Evolutionary conservation across 1,140 invertebrate genomes (phyloP).

Genomic region (Microplitis mediator): DNA sequence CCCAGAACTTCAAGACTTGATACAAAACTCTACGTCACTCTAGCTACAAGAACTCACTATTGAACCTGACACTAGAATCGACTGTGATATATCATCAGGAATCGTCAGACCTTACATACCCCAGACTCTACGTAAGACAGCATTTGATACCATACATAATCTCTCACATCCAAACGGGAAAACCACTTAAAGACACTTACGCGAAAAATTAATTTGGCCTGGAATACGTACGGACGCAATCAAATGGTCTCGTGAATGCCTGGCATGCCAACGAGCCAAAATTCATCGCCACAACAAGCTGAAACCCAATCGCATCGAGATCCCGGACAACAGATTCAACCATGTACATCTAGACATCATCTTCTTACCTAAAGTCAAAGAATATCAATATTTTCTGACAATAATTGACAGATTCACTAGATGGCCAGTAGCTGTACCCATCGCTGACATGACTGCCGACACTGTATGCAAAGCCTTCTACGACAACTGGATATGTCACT

Average conservation of each 20-base stretch:
- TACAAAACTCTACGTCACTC: conserved; percentile 19
- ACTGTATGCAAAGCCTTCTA: too few species aligned
- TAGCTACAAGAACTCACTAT: conserved; percentile 5
- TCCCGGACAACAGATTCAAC: too few species aligned
- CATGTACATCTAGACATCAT: too few species aligned
- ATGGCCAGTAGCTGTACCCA: too few species aligned
- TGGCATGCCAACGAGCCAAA: conserved; percentile 31
- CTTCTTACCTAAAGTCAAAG: too few species aligned
- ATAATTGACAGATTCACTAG: too few species aligned
- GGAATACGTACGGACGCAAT: conserved; percentile 35
- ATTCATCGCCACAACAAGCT: not conserved
- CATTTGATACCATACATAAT: conserved; percentile 40
- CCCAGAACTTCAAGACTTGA: too few species aligned
- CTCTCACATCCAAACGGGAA: conserved; percentile 40
- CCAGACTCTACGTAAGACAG: conserved; percentile 25
- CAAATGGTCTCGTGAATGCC: conserved; percentile 37
- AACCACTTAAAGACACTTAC: conserved; percentile 29
- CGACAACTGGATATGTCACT: too few species aligned
- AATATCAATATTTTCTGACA: too few species aligned
- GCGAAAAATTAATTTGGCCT: conserved; percentile 41
- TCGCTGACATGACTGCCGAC: too few species aligned
- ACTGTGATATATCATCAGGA: conserved; percentile 27
- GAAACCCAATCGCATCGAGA: not conserved
- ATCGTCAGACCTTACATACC: conserved; percentile 40
- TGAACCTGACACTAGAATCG: not conserved